Evolutionary conservation across 2,113 vertebrate species (phyloP).

Genomic region (Prionailurus viverrinus): DNA sequence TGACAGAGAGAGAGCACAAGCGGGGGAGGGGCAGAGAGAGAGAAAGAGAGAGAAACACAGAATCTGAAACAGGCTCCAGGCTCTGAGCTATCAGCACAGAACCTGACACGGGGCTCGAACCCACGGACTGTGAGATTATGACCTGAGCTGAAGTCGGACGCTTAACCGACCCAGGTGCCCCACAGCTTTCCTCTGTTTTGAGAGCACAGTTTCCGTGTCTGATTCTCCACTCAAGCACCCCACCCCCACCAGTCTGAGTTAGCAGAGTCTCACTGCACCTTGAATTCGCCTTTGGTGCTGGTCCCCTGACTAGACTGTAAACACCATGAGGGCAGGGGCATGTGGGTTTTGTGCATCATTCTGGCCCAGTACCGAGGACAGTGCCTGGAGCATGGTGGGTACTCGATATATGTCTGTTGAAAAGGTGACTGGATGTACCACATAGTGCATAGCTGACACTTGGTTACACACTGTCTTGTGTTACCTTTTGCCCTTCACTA

Average conservation of each 20-base stretch:
- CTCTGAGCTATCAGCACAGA: too few species aligned
- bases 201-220: background rate
- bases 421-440: background rate
- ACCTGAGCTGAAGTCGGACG: too few species aligned
- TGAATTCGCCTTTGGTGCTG: background rate
- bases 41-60: too few species aligned
- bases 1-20: too few species aligned
- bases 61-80: too few species aligned
- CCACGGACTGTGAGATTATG: too few species aligned
- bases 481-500: background rate
- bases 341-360: background rate
- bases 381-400: background rate
- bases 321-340: too few species aligned
- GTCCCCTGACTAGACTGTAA: background rate
- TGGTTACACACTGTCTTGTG: background rate
- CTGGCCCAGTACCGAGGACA: background rate
- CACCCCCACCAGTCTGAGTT: background rate
- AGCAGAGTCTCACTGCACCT: background rate
- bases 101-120: too few species aligned
- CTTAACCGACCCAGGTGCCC: too few species aligned
- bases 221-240: background rate
- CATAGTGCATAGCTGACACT: background rate
- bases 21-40: too few species aligned
- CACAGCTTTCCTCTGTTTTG: background rate
- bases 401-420: background rate